A percentile compares a stretch with the other conserved stretches of the same genome.
These are phyloP conservation scores for Intellagama lesueurii DNA, from an alignment of 2,797 vertebrate species.

Conservation along the genomic window DNA sequence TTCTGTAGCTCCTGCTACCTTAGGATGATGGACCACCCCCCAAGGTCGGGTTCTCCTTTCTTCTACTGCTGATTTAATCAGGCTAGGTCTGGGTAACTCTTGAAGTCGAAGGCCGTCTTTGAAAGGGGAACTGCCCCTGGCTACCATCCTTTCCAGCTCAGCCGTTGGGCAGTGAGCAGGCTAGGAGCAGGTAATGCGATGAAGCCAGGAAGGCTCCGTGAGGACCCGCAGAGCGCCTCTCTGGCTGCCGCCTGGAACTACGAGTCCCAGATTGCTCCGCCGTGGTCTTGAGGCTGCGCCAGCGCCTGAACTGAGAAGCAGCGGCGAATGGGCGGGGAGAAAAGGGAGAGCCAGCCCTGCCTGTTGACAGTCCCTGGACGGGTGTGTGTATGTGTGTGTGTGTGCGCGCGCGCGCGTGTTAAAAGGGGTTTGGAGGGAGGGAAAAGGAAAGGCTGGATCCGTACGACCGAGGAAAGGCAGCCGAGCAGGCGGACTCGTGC, in stretches of 20 bases:
- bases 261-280: constrained; percentile 77
- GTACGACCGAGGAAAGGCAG: not conserved
- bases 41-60: too few relatives aligned
- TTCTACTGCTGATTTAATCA: too few relatives aligned
- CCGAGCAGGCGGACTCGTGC: not conserved
- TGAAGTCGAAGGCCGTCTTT: too few relatives aligned
- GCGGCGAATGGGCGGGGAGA: not conserved
- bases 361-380: constrained; percentile 21
- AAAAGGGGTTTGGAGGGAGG: too few relatives aligned
- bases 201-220: too few relatives aligned
- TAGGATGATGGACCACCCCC: too few relatives aligned
- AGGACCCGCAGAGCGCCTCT: not conserved
- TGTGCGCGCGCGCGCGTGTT: too few relatives aligned
- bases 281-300: constrained; percentile 33
- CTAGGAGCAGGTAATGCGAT: too few relatives aligned
- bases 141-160: not conserved
- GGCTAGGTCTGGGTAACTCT: too few relatives aligned
- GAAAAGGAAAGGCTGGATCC: not conserved
- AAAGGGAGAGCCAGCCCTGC: not conserved
- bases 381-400: too few relatives aligned
- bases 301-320: constrained; percentile 4
- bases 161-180: not conserved
- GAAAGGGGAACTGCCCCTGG: too few relatives aligned
- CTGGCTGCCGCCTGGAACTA: constrained; percentile 60
- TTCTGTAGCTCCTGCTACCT: too few relatives aligned